A percentile compares a stretch with the other conserved stretches of the same genome.
These are phyloP conservation scores for Monodelphis domestica DNA, from an alignment of 2,797 vertebrate genomes.

Conservation along the genomic window DNA sequence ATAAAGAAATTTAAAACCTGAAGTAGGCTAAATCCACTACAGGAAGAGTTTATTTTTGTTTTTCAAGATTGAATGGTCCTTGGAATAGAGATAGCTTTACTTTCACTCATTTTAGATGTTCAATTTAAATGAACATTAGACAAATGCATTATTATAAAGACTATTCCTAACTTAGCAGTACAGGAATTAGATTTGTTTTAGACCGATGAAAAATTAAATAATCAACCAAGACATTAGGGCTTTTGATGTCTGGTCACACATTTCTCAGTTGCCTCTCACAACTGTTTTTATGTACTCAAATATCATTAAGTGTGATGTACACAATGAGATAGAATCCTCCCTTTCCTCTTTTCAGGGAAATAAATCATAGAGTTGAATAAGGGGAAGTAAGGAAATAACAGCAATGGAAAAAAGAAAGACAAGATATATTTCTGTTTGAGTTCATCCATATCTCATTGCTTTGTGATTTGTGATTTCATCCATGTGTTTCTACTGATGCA, in stretches of 20 bases:
- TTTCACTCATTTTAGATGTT: neutral
- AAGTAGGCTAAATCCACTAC: neutral
- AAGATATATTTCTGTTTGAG: slow-evolving; percentile 47
- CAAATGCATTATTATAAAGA: neutral
- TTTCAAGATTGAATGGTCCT: neutral
- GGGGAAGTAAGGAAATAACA: slow-evolving; percentile 41
- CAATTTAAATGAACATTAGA: neutral
- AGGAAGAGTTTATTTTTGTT: neutral
- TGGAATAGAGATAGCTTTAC: neutral
- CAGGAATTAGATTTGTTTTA: neutral
- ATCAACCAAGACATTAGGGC: neutral
- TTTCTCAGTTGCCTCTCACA: neutral
- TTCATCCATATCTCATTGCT: neutral
- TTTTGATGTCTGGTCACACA: neutral
- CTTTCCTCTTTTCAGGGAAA: slow-evolving; percentile 32
- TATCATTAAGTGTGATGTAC: neutral
- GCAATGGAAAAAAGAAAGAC: slow-evolving; percentile 19
- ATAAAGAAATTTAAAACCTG: neutral
- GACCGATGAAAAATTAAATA: neutral
- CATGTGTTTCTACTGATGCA: neutral
- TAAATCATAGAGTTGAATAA: slow-evolving; percentile 25
- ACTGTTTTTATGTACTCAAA: neutral
- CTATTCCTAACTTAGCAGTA: neutral
- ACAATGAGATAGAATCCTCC: slow-evolving; percentile 46
- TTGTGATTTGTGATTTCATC: neutral